phyloP scores from a whole-genome alignment of 2,888 invertebrate genomes.

The Agapostemon virescens region DNA sequence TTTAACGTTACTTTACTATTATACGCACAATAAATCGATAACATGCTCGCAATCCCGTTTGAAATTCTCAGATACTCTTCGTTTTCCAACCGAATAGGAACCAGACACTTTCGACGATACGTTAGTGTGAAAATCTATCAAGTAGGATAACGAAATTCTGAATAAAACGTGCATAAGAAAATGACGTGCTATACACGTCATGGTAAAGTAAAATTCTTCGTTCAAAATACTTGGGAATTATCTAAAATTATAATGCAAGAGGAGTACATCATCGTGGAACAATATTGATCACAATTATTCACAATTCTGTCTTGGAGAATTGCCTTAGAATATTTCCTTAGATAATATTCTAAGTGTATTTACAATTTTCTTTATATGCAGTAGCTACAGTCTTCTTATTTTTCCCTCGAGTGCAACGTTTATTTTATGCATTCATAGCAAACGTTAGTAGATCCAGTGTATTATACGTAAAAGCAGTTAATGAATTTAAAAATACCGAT shows the following conservation, averaged over 20 bases:
- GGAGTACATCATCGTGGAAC: not conserved
- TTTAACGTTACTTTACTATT: slow-evolving; percentile 66
- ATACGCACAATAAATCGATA: slow-evolving; percentile 54
- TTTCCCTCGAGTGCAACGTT: too few relatives aligned
- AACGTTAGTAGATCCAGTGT: too few relatives aligned
- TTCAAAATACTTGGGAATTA: not conserved
- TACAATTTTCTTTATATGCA: not conserved
- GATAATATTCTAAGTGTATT: not conserved
- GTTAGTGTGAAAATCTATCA: not conserved
- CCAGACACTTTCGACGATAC: not conserved
- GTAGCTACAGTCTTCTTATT: not conserved
- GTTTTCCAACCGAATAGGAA: not conserved
- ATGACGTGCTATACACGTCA: too few relatives aligned
- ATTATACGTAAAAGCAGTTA: not conserved
- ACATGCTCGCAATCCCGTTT: slow-evolving; percentile 13
- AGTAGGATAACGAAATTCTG: not conserved
- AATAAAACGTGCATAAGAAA: too few relatives aligned
- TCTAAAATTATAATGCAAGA: not conserved
- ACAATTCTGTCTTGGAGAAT: not conserved
- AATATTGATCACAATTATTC: not conserved
- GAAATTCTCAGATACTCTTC: slow-evolving; percentile 3
- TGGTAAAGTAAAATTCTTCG: too few relatives aligned
- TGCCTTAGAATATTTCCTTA: not conserved
- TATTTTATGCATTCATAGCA: too few relatives aligned
- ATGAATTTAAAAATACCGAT: not conserved